Conservation (phyloP, 2,888 invertebrate species). For the Scelioninae gen. 1 region DNA sequence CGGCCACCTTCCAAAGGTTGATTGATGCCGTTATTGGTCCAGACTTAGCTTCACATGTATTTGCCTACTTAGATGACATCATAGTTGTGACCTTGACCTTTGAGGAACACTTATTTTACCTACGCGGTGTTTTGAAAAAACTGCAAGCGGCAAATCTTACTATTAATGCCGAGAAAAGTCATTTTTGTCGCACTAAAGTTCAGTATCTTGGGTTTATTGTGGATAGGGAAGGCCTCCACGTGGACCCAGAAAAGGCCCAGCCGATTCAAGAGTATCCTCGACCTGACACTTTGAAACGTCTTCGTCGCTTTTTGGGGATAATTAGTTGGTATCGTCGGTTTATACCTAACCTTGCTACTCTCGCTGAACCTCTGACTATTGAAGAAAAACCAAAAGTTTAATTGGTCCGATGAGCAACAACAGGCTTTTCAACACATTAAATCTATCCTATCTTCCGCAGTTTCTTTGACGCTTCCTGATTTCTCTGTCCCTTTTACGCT, state of each 20-base stretch:
- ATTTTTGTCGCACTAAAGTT: neutral
- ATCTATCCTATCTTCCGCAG: neutral
- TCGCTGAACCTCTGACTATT: constrained; percentile 1
- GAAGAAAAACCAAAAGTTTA: constrained; percentile 13
- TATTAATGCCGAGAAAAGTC: constrained; percentile 6
- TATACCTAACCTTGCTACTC: constrained; percentile 2
- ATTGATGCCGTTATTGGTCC: too few relatives aligned
- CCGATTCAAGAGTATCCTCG: neutral
- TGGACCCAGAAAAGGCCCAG: constrained; percentile 3
- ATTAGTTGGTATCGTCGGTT: constrained; percentile 15
- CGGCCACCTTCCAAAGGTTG: too few relatives aligned
- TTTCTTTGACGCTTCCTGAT: constrained; percentile 2
- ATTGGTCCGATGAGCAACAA: constrained; percentile 1
- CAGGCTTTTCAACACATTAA: neutral
- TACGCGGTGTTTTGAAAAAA: too few relatives aligned
- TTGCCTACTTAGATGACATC: too few relatives aligned
- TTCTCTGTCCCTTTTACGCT: constrained; percentile 1
- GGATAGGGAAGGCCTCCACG: neutral
- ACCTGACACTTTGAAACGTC: neutral
- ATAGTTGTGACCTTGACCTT: too few relatives aligned
- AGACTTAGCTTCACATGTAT: too few relatives aligned
- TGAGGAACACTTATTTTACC: too few relatives aligned
- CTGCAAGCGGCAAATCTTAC: constrained; percentile 7
- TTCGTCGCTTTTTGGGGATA: constrained; percentile 11
- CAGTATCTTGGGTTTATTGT: constrained; percentile 8